Conservation (phyloP, 2,797 vertebrate genomes). For the Acomys russatus region DNA sequence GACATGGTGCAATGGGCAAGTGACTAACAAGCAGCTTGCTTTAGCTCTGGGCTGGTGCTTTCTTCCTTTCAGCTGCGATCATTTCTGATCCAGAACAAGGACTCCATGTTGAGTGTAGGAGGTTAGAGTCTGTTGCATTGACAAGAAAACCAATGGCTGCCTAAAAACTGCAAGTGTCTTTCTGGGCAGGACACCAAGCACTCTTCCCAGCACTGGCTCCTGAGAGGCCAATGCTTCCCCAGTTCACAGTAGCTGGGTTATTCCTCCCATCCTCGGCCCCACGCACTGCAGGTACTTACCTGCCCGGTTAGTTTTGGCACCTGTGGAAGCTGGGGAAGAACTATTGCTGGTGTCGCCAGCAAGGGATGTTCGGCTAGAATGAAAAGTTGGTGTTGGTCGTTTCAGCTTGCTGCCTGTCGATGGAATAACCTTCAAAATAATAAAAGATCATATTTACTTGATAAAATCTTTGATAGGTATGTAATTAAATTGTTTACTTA, state of each 20-base stretch:
- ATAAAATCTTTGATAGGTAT: slow-evolving; percentile 50
- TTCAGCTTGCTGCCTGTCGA: slow-evolving; percentile 94
- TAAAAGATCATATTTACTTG: slow-evolving; percentile 70
- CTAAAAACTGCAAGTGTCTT: not conserved
- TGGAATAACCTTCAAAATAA: slow-evolving; percentile 90
- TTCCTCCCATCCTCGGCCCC: rapidly evolving
- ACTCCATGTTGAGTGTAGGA: not conserved
- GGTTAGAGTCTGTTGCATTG: not conserved
- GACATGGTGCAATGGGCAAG: not conserved
- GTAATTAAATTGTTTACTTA: slow-evolving; percentile 34
- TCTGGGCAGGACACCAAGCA: not conserved
- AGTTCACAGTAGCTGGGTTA: not conserved
- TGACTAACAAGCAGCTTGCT: not conserved
- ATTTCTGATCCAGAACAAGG: not conserved
- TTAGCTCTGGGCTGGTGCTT: not conserved
- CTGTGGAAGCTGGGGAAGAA: slow-evolving; percentile 89
- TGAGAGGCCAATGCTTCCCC: not conserved
- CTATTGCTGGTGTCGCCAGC: slow-evolving; percentile 96
- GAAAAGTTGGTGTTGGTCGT: slow-evolving; percentile 95
- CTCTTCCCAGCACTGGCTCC: not conserved
- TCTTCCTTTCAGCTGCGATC: not conserved
- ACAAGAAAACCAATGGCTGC: not conserved
- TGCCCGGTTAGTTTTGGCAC: slow-evolving; percentile 92
- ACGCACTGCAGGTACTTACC: slow-evolving; percentile 88
- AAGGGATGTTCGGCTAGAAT: slow-evolving; percentile 97